These are phyloP conservation scores for Archaeoteleia sp. DNA, from an alignment of 2,888 invertebrate species.

Conservation along the genomic window DNA sequence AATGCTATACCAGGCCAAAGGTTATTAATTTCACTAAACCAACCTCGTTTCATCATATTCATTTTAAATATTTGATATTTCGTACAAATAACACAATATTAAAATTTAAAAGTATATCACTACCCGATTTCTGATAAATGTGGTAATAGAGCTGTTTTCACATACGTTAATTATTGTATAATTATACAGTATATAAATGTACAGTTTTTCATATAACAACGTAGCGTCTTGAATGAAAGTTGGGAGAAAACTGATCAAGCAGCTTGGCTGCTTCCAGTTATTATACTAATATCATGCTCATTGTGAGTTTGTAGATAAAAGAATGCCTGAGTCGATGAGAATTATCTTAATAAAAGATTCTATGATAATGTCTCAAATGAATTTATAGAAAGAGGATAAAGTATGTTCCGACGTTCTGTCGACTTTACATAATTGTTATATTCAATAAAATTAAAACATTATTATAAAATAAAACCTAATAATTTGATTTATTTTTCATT, in stretches of 20 bases:
- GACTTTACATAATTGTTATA: too few relatives aligned
- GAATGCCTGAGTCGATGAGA: conserved; percentile 20
- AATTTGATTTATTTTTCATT: too few relatives aligned
- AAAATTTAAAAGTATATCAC: not conserved
- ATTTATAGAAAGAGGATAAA: too few relatives aligned
- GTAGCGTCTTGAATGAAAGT: conserved; percentile 14
- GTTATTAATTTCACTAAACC: conserved; percentile 95
- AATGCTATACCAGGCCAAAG: conserved; percentile 94
- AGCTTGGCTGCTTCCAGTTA: conserved; percentile 35
- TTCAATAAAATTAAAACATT: too few relatives aligned
- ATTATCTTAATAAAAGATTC: conserved; percentile 9
- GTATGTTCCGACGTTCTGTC: too few relatives aligned
- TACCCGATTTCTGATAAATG: too few relatives aligned
- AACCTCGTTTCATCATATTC: conserved; percentile 85
- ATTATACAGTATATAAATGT: too few relatives aligned
- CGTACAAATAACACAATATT: not conserved
- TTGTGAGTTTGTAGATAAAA: conserved; percentile 23
- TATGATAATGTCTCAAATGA: too few relatives aligned
- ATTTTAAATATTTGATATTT: conserved; percentile 73
- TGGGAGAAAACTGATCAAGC: conserved; percentile 31
- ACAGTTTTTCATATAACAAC: conserved; percentile 7
- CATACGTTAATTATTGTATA: too few relatives aligned
- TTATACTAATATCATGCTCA: conserved; percentile 27
- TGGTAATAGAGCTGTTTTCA: too few relatives aligned
- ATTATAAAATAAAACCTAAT: too few relatives aligned